Conservation (phyloP, 2,888 invertebrate species). For the Suillia variegata region DNA sequence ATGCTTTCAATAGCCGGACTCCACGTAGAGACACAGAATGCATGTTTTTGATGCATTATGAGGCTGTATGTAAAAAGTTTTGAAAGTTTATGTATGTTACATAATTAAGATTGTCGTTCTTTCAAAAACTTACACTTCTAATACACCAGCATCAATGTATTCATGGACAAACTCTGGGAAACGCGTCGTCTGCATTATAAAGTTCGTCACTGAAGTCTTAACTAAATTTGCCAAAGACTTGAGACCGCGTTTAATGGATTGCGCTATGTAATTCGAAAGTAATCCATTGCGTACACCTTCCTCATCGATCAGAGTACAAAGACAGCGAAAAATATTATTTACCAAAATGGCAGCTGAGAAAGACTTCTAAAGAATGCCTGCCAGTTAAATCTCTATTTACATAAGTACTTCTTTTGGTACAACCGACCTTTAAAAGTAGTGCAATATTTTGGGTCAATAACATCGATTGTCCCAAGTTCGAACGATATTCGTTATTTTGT, state of each 20-base stretch:
- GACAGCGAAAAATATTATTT: constrained; percentile 49
- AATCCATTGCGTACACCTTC: constrained; percentile 36
- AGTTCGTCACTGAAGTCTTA: constrained; percentile 52
- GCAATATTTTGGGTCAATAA: constrained; percentile 38
- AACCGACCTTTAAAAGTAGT: constrained; percentile 38
- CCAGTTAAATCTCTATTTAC: not conserved
- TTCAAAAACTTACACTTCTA: constrained; percentile 48
- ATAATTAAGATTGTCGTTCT: too few relatives aligned
- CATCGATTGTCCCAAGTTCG: constrained; percentile 25
- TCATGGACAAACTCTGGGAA: constrained; percentile 42
- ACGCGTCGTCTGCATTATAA: constrained; percentile 52
- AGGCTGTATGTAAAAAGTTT: too few relatives aligned
- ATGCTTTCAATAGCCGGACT: constrained; percentile 67
- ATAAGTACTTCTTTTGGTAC: not conserved
- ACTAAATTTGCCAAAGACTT: constrained; percentile 47
- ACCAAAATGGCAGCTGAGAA: constrained; percentile 38
- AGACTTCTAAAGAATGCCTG: not conserved
- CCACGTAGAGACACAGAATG: constrained; percentile 65
- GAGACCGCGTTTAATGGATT: constrained; percentile 47
- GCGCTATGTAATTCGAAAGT: constrained; percentile 34
- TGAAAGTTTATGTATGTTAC: too few relatives aligned
- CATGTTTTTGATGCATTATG: constrained; percentile 46
- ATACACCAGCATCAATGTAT: constrained; percentile 47
- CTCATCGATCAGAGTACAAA: constrained; percentile 47
- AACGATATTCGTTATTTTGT: constrained; percentile 42